These are phyloP conservation scores for Pitangus sulphuratus DNA, from an alignment of 2,797 vertebrate genomes.

Conservation along the genomic window DNA sequence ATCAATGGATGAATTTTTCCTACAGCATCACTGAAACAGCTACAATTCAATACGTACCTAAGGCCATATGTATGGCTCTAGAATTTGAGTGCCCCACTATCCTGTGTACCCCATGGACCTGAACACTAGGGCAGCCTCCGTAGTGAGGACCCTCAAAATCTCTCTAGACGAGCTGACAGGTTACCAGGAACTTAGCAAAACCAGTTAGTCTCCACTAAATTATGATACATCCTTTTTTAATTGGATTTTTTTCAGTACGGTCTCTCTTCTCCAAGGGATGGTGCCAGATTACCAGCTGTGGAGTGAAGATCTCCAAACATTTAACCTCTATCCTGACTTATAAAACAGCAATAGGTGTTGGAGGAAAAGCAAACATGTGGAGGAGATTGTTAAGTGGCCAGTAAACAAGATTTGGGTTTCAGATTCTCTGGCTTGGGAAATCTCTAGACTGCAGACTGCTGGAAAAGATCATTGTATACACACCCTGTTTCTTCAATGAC, in stretches of 20 bases:
- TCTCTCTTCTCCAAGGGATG: not conserved
- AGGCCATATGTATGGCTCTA: not conserved
- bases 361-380: not conserved
- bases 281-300: not conserved
- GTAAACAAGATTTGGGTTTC: slow-evolving; percentile 40
- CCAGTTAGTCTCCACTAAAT: not conserved
- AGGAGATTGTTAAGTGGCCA: slow-evolving; percentile 37
- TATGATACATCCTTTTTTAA: not conserved
- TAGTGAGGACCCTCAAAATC: not conserved
- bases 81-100: not conserved
- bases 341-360: not conserved
- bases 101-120: not conserved
- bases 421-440: slow-evolving; percentile 54
- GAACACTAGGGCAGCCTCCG: too few relatives aligned
- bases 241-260: not conserved
- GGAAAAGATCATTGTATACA: not conserved
- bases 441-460: not conserved
- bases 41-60: not conserved
- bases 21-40: not conserved
- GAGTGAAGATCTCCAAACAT: not conserved
- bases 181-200: not conserved
- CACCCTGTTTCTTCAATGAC: slow-evolving; percentile 14
- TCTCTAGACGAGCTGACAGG: not conserved
- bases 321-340: not conserved
- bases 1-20: not conserved